Evolutionary conservation across 2,797 vertebrate genomes (phyloP).

Genomic region (Pterois miles): DNA sequence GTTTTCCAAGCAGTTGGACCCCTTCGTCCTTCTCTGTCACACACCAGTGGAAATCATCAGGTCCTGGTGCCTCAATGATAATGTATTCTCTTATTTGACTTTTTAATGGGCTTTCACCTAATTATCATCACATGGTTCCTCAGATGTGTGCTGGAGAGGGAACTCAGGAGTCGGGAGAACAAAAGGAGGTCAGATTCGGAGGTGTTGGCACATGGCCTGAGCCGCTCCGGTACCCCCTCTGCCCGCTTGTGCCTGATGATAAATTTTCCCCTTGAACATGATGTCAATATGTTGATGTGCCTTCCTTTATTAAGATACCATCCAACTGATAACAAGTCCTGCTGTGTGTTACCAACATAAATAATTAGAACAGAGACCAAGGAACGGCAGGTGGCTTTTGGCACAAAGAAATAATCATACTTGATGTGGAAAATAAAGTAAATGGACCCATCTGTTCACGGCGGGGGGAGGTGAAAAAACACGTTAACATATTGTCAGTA

Average conservation of each 20-base stretch:
- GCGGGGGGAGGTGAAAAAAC: slow-evolving; percentile 95
- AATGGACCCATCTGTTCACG: slow-evolving; percentile 99
- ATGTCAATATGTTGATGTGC: slow-evolving; percentile 99
- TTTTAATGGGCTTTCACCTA: slow-evolving; percentile 95
- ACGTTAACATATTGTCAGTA: slow-evolving; percentile 99
- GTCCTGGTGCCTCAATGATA: slow-evolving; percentile 89
- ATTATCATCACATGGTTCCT: slow-evolving; percentile 93
- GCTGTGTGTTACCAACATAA: slow-evolving; percentile 99
- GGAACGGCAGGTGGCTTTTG: slow-evolving; percentile 99
- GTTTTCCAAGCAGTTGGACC: slow-evolving; percentile 30
- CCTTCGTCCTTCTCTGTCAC: slow-evolving; percentile 80
- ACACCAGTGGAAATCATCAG: slow-evolving; percentile 56
- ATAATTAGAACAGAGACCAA: slow-evolving; percentile 98
- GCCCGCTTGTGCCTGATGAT: slow-evolving; percentile 72
- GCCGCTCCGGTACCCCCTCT: slow-evolving; percentile 67
- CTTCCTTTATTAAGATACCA: slow-evolving; percentile 99
- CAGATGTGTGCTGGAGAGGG: slow-evolving; percentile 87
- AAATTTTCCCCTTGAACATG: slow-evolving; percentile 97
- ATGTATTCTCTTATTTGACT: slow-evolving; percentile 98
- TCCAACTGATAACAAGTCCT: slow-evolving; percentile 99
- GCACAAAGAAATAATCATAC: slow-evolving; percentile 99
- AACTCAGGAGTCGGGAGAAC: slow-evolving; percentile 81
- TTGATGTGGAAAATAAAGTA: slow-evolving; percentile 99
- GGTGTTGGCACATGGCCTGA: slow-evolving; percentile 88
- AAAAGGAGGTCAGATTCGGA: slow-evolving; percentile 88